These are phyloP conservation scores for Mastigias papua DNA, from an alignment of 30 jellyfish, hydroid and myxozoan species.

Conservation along the genomic window DNA sequence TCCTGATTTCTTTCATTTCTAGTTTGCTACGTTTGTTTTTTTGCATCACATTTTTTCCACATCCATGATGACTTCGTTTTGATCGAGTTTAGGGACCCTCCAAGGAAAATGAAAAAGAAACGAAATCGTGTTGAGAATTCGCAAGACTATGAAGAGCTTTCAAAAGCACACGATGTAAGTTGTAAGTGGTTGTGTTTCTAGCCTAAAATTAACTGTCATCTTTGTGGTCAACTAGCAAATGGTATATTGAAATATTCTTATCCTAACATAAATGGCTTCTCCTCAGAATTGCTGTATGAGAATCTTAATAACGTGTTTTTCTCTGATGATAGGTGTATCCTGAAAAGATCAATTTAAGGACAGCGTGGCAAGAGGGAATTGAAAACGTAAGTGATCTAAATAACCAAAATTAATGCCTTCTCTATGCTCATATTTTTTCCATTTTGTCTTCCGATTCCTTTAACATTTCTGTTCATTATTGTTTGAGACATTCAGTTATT, in stretches of 20 bases:
- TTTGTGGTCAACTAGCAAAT: too few relatives aligned
- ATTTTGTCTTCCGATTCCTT: too few relatives aligned
- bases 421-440: too few relatives aligned
- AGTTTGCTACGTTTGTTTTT: background rate
- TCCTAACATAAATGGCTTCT: background rate
- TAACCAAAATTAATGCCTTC: too few relatives aligned
- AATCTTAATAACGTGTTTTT: background rate
- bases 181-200: too few relatives aligned
- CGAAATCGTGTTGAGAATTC: constrained; percentile 20
- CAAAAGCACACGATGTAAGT: too few relatives aligned
- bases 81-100: background rate
- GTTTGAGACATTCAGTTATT: too few relatives aligned
- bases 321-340: background rate
- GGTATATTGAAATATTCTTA: background rate
- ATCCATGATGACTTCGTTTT: background rate
- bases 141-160: background rate
- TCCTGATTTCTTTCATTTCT: too few relatives aligned
- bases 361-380: background rate
- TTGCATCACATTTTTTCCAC: background rate
- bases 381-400: background rate
- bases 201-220: too few relatives aligned
- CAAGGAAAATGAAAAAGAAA: background rate
- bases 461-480: too few relatives aligned
- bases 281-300: background rate
- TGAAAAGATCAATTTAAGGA: background rate